Evolutionary conservation across 2,888 invertebrate species (phyloP).

Genomic region (Cataglyphis rosenhaueri): DNA sequence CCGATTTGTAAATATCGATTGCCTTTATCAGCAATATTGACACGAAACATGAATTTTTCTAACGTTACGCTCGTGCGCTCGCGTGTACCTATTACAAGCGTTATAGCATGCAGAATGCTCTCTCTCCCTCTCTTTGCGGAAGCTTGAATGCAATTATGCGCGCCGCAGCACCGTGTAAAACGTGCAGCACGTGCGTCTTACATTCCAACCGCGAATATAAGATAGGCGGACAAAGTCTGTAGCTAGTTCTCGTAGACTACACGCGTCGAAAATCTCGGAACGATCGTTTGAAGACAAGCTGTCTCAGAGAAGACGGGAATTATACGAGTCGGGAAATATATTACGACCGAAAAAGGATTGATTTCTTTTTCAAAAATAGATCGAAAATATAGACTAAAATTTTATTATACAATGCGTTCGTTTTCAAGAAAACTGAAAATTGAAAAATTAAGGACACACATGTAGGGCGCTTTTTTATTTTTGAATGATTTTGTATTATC

Average conservation of each 20-base stretch:
- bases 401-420: background rate
- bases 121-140: constrained; percentile 23
- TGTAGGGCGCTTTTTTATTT: background rate
- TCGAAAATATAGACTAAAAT: background rate
- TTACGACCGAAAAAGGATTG: background rate
- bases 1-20: constrained; percentile 4
- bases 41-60: constrained; percentile 24
- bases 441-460: background rate
- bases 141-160: constrained; percentile 54
- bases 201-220: background rate
- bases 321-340: background rate
- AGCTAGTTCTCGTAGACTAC: background rate
- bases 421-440: background rate
- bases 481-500: background rate
- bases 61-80: constrained; percentile 24
- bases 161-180: constrained; percentile 33
- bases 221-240: background rate
- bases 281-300: background rate
- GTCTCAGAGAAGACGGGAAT: background rate
- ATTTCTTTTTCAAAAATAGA: background rate
- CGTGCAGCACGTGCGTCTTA: constrained; percentile 23
- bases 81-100: constrained; percentile 36
- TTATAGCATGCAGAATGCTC: constrained; percentile 35
- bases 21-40: background rate
- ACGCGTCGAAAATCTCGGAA: background rate